Evolutionary conservation across 2,888 invertebrate species (phyloP).

Genomic region (Axea sp.): DNA sequence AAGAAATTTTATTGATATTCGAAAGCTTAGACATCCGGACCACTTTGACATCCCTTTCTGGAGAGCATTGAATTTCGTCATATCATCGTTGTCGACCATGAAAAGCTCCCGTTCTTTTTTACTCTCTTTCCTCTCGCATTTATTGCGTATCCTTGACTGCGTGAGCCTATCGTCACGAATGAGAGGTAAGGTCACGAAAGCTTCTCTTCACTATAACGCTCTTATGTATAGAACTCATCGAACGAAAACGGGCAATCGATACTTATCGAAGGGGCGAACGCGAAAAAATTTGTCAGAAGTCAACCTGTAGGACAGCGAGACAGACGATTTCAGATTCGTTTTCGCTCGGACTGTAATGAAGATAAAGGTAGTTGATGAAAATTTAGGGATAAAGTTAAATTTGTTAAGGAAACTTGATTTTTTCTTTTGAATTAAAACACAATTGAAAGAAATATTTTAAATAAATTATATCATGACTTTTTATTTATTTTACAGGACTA

Average conservation of each 20-base stretch:
- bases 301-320: slow-evolving; percentile 35
- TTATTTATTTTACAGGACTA: no score
- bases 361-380: slow-evolving; percentile 17
- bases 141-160: slow-evolving; percentile 36
- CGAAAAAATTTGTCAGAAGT: slow-evolving; percentile 76
- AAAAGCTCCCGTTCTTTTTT: slow-evolving; percentile 21
- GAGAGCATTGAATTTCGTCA: slow-evolving; percentile 24
- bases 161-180: slow-evolving; percentile 20
- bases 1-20: no score
- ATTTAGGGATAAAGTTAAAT: no score
- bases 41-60: slow-evolving; percentile 18
- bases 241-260: slow-evolving; percentile 71
- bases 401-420: no score
- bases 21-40: slow-evolving; percentile 25
- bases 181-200: slow-evolving; percentile 53
- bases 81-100: slow-evolving; percentile 37
- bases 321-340: slow-evolving; percentile 17
- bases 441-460: no score
- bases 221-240: slow-evolving; percentile 70
- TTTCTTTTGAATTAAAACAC: no score
- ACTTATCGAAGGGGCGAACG: slow-evolving; percentile 67
- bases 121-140: slow-evolving; percentile 6
- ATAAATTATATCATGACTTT: no score
- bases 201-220: slow-evolving; percentile 72
- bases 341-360: slow-evolving; percentile 24